Evolutionary conservation across 2,888 invertebrate genomes (phyloP).

Genomic region (Azorinus chamasolen): DNA sequence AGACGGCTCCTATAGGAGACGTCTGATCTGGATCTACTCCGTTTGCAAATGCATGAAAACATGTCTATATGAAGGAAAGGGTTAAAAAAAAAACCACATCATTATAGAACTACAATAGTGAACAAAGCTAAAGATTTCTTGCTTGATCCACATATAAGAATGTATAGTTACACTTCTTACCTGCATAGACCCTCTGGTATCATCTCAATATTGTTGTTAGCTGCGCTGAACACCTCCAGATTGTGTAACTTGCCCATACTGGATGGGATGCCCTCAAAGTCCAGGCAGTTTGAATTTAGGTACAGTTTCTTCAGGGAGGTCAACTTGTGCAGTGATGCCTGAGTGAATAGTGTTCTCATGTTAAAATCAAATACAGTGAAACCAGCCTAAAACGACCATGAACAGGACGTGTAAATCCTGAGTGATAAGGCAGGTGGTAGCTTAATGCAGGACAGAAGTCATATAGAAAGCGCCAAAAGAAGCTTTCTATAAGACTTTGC

Average conservation of each 20-base stretch:
- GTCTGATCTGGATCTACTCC: too few species aligned
- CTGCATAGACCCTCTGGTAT: slow-evolving; percentile 99
- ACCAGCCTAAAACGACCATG: neutral
- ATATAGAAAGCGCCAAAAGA: too few species aligned
- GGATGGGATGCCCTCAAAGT: slow-evolving; percentile 99
- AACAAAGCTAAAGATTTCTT: too few species aligned
- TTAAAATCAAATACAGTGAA: neutral
- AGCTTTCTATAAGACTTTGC: too few species aligned
- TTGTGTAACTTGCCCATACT: slow-evolving; percentile 98
- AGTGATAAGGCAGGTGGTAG: too few species aligned
- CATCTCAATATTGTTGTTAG: slow-evolving; percentile 98
- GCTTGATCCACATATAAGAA: too few species aligned
- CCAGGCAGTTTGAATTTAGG: slow-evolving; percentile 97
- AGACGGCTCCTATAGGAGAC: too few species aligned
- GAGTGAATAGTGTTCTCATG: slow-evolving; percentile 59
- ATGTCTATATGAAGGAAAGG: too few species aligned
- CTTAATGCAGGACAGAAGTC: too few species aligned
- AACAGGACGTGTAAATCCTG: neutral
- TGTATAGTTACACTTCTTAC: slow-evolving; percentile 86
- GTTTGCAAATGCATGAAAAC: too few species aligned
- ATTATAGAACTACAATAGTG: too few species aligned
- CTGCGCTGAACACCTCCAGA: slow-evolving; percentile 97
- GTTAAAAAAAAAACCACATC: too few species aligned
- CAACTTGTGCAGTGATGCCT: slow-evolving; percentile 94
- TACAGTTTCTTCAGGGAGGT: slow-evolving; percentile 93